phyloP scores from a whole-genome alignment of 2,888 invertebrate species.

The Loripinus fragilis region DNA sequence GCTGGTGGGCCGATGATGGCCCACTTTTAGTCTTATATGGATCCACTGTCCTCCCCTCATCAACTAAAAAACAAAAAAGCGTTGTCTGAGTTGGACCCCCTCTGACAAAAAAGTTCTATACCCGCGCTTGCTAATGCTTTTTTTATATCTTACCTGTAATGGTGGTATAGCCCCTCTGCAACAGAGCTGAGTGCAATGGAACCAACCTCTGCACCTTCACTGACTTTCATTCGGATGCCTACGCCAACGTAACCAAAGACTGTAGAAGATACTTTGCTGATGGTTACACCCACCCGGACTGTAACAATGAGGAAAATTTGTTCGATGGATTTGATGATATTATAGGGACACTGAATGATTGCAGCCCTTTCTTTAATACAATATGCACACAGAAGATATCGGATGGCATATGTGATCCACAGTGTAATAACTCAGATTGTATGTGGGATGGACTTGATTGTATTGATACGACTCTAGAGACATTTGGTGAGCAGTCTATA shows the following conservation, averaged over 20 bases:
- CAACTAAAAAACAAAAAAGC: too few species aligned
- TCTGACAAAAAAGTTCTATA: too few species aligned
- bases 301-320: constrained; percentile 27
- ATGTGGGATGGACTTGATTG: constrained; percentile 51
- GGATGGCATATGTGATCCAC: constrained; percentile 32
- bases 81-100: too few species aligned
- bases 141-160: neutral
- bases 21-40: too few species aligned
- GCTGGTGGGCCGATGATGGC: too few species aligned
- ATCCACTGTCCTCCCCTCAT: too few species aligned
- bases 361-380: constrained; percentile 54
- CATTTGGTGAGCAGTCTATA: constrained; percentile 1
- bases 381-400: constrained; percentile 38
- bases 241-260: neutral
- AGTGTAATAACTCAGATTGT: constrained; percentile 44
- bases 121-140: too few species aligned
- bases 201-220: constrained; percentile 38
- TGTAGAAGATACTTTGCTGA: constrained; percentile 35
- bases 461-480: neutral
- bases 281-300: constrained; percentile 27
- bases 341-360: constrained; percentile 30
- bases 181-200: constrained; percentile 36
- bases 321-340: constrained; percentile 48
- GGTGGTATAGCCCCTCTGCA: constrained; percentile 43
- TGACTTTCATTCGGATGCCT: neutral